Evolutionary conservation across 1,140 invertebrate genomes (phyloP), one percentile per base, ranked within the genome.

Genomic region (Mizuhopecten yessoensis): DNA sequence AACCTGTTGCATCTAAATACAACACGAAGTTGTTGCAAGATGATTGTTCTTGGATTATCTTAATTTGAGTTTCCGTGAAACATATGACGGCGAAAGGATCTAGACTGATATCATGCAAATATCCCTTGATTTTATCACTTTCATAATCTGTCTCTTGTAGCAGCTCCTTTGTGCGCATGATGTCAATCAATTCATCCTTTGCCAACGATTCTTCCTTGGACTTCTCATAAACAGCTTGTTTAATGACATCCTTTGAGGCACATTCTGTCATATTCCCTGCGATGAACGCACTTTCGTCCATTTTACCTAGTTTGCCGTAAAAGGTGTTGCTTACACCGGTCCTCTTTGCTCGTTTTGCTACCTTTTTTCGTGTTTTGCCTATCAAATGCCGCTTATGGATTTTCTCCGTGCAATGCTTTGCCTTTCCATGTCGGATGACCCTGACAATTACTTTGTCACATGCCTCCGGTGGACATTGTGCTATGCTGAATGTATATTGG

Each of bases 211-310:
- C 88, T 29, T 15, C 13, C 34, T 49, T n/a, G 33, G 29, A 5
- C 34, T 33, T 17, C 34, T 49, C 88, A 89, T 57, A 89, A 36
- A 45, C 13, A 10, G 57, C 39, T 49, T 57, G 13, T 3, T 57
- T n/a, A 7, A 57, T 20, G 1, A 89, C 42, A 34, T 49, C 36
- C 34, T 89, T 89, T 0, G 88, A 57, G 5, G 34, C 29, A 57
- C 45, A 89, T 57, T 42, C 39, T 49, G 88, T 89, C 29, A 57
- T 57, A 33, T 89, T 89, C 20, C 88, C 45, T 23, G 45, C 23
- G 20, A 45, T 17, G 9, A 88, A 29, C 1, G 87, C 87, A n/a
- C 33, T 34, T 33, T 57, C 10, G 29, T n/a, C 39, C 88, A 89
- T 89, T n/a, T 89, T 42, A 11, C 39, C 39, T 33, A 89, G 45